Evolutionary conservation across 2,797 vertebrate species (phyloP), one percentile per base, ranked within the genome.

Genomic region (Acanthurus tractus): DNA sequence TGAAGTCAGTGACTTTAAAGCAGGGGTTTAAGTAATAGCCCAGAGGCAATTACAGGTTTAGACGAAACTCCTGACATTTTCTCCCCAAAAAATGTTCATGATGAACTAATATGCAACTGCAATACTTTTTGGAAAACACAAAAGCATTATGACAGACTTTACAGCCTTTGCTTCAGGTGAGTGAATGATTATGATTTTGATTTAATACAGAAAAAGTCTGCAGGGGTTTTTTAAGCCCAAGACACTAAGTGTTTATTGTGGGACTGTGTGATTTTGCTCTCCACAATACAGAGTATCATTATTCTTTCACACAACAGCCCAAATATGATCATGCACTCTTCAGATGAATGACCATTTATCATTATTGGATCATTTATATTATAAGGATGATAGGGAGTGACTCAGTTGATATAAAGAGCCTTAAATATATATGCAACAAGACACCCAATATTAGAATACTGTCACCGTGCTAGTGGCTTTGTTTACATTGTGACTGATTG

Each of bases 401-500:
- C 17, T 6, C 15, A 40, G 40, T 48, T 14, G 58, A 48, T 40
- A 66, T 59, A 59, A 74, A 57, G 48, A 67, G 48, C 23, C n/a
- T 53, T 17, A 15, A 63, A 70, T 68, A 34, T 64, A 59, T 57
- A 68, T 34, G 45, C 52, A 45, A 63, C 17, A 22, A 52, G 36
- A 68, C 45, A 72, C 8, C 64, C 12, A 20, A 46, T 50, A 55
- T 78, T 81, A 70, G 70, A 80, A 75, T 34, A 38, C 74, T 69
- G 58, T 72, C 74, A 65, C 29, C 6, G 42, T 34, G 29, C 56
- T 29, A 5, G 44, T 53, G 53, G 63, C 77, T 78, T 76, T 83
- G 84, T 86, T 86, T 87, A 69, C 70, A 67, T 66, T 82, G 80
- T 86, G 77, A 89, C 68, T 86, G 81, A 87, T 82, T 86, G 83